Evolutionary conservation across 30 jellyfish, hydroid and myxozoan species (phyloP), one percentile per base, ranked within the genome.

Genomic region (Turritopsis rubra): DNA sequence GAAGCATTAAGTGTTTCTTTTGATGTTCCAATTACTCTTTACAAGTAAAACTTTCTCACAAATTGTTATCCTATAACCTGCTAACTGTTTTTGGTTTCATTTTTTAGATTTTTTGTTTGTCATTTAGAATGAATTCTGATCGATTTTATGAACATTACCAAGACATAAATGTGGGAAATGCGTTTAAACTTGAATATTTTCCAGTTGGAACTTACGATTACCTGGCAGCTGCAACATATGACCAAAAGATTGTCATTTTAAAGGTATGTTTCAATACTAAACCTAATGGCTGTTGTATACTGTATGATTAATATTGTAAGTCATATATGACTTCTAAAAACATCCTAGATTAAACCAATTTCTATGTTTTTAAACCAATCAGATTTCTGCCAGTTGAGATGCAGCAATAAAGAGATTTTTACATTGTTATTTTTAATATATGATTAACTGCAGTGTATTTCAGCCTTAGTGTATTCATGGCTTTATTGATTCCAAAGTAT

Each of bases 11-110:
- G 19, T 30, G 80, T 41, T 16, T 88, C 89, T 1, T 83, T 81
- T 81, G 78, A 65, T 1, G 96, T 93, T 19, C 96, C 98, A 16
- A 88, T 87, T 28, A 81, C 79, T 41, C 75, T 93, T 16, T 93
- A 81, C 82, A 83, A 77, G 98, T 88, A 82, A 83, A 19, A 0
- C 0, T 0, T 0, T 60, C 21, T 60, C 19, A 21, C 73, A 60
- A 0, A 23, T n/a, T n/a, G n/a, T n/a, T n/a, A 60, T 18, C 0
- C 22, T 23, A 60, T 23, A 60, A 60, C 73, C 21, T 23, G 73
- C 0, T 0, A 60, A 60, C 73, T 60, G 73, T 60, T 60, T 60
- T 60, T 60, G 0, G 73, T 60, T 18, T 0, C 73, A 21, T 21
- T 0, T 21, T 60, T 60, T 60, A 0, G 21, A 72, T 72, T 25